Percentiles rank a stretch among this genome's conserved stretches.
These are phyloP conservation scores for Caradrina clavipalpis DNA, from an alignment of 2,888 invertebrate species.

Conservation along the genomic window DNA sequence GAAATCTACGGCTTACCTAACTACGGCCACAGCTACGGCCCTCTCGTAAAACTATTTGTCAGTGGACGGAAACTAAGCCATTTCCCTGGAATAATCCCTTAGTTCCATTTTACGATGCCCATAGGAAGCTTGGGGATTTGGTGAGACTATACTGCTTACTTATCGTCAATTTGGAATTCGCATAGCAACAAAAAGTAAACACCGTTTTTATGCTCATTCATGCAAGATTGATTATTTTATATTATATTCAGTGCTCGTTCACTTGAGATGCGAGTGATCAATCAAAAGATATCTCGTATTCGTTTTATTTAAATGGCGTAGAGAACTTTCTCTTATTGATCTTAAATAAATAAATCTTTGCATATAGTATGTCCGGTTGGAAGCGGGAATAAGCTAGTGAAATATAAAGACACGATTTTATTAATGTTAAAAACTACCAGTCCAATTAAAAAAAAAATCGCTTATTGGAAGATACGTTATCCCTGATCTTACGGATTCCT, in stretches of 20 bases:
- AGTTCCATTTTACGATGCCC: slow-evolving; percentile 48
- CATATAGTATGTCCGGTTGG: too few species aligned
- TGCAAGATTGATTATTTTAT: slow-evolving; percentile 29
- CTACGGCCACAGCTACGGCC: too few species aligned
- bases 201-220: slow-evolving; percentile 22
- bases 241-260: slow-evolving; percentile 7
- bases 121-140: slow-evolving; percentile 40
- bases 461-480: too few species aligned
- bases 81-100: slow-evolving; percentile 42
- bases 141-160: slow-evolving; percentile 9
- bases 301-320: slow-evolving; percentile 44
- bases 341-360: too few species aligned
- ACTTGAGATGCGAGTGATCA: slow-evolving; percentile 26
- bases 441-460: too few species aligned
- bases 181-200: slow-evolving; percentile 33
- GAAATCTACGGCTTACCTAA: slow-evolving; percentile 9
- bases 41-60: slow-evolving; percentile 49
- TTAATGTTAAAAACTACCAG: too few species aligned
- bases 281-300: slow-evolving; percentile 37
- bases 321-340: slow-evolving; percentile 45
- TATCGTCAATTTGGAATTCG: slow-evolving; percentile 15
- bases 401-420: too few species aligned
- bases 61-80: slow-evolving; percentile 34
- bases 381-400: too few species aligned
- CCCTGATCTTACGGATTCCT: too few species aligned